phyloP scores from a whole-genome alignment of 2,797 vertebrate genomes.

The Poecilia picta region DNA sequence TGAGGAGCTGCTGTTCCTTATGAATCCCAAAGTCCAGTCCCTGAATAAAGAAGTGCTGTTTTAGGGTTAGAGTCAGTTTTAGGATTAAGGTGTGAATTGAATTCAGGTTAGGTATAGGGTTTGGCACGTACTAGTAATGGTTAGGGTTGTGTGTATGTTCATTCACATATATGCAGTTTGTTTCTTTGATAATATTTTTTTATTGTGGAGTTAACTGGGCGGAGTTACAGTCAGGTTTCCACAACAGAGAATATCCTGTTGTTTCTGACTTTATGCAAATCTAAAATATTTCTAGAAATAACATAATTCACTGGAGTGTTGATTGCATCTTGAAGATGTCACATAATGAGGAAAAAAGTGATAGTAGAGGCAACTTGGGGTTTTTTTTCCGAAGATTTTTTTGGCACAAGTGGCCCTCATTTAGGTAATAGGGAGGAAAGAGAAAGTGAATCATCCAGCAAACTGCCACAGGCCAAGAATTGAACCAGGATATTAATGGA shows the following conservation, averaged over 20 bases:
- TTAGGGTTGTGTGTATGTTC: not conserved
- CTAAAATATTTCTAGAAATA: slow-evolving; percentile 16
- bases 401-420: not conserved
- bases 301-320: not conserved
- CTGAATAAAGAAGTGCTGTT: not conserved
- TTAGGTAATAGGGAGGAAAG: no score
- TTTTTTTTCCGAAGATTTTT: not conserved
- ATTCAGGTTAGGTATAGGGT: no score
- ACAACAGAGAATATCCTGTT: slow-evolving; percentile 47
- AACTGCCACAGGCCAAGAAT: no score
- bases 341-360: not conserved
- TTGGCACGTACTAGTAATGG: no score
- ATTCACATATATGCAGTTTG: not conserved
- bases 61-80: not conserved
- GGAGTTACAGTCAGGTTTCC: slow-evolving; percentile 52
- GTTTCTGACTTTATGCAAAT: slow-evolving; percentile 30
- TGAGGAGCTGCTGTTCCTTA: not conserved
- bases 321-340: slow-evolving; percentile 9
- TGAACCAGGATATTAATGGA: no score
- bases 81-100: no score
- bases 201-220: slow-evolving; percentile 29
- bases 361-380: not conserved
- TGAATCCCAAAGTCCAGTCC: no score
- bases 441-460: no score
- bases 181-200: not conserved